Percentiles rank a stretch among this genome's conserved stretches.
Conservation (phyloP, 2,113 vertebrate genomes). For the Cromileptes altivelis region DNA sequence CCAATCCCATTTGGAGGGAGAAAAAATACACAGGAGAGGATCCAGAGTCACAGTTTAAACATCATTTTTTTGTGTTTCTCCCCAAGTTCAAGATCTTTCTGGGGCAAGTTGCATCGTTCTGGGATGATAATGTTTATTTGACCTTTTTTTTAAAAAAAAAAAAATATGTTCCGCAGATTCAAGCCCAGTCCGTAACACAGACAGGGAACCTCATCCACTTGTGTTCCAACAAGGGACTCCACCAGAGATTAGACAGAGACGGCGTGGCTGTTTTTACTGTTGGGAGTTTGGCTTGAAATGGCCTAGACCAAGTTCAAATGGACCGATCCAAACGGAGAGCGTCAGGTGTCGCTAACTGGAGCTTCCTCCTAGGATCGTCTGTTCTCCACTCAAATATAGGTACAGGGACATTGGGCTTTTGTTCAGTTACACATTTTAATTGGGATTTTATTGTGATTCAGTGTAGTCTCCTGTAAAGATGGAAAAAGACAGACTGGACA, state of each 20-base stretch:
- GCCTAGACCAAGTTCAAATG: conserved; percentile 27
- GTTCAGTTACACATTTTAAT: conserved; percentile 55
- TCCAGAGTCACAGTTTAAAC: conserved; percentile 52
- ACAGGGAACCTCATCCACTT: conserved; percentile 11
- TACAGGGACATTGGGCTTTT: conserved; percentile 33
- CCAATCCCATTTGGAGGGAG: conserved; percentile 13
- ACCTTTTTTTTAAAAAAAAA: neutral
- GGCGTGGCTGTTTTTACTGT: conserved; percentile 21
- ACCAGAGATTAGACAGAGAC: conserved; percentile 1
- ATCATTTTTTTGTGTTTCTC: neutral
- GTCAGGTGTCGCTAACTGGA: neutral
- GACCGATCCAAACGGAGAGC: conserved; percentile 28
- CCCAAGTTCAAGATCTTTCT: conserved; percentile 14
- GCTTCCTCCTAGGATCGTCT: conserved; percentile 26
- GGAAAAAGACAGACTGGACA: neutral
- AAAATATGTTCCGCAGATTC: neutral
- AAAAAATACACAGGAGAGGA: conserved; percentile 49
- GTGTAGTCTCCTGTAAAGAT: conserved; percentile 75
- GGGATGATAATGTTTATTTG: conserved; percentile 25
- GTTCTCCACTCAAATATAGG: conserved; percentile 28
- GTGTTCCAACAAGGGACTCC: conserved; percentile 7
- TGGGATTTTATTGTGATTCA: conserved; percentile 63
- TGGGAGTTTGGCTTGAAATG: conserved; percentile 45
- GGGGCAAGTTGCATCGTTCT: conserved; percentile 22
- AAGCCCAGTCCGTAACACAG: conserved; percentile 23